Percentiles rank a stretch among this genome's conserved stretches.
Evolutionary conservation across 2,888 invertebrate species (phyloP).

Genomic region (Lasioglossum malachurum): DNA sequence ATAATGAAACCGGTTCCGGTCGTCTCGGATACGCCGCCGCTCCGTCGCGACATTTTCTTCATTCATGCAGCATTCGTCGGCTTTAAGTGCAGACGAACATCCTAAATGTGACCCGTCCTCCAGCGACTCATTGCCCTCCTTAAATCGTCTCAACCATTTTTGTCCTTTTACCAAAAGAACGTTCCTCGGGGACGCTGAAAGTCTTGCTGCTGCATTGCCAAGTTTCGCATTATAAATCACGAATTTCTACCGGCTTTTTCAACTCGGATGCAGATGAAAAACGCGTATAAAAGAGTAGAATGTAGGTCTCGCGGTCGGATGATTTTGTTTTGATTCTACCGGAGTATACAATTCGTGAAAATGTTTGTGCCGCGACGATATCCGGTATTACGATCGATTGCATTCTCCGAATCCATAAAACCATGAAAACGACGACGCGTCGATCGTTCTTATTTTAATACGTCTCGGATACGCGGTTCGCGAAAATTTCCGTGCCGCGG

Average conservation of each 20-base stretch:
- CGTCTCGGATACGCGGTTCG: background rate
- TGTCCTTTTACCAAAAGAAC: background rate
- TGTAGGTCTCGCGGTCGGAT: background rate
- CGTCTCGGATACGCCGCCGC: background rate
- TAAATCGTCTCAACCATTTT: conserved; percentile 3
- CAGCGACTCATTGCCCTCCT: conserved; percentile 7
- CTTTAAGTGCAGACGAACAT: background rate
- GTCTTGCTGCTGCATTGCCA: background rate
- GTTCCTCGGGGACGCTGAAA: background rate
- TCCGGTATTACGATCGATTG: background rate
- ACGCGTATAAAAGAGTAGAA: background rate
- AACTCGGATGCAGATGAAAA: background rate
- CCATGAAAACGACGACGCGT: background rate
- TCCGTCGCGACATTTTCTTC: background rate
- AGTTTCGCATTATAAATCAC: background rate
- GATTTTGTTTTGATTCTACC: background rate
- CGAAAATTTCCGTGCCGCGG: background rate
- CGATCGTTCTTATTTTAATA: background rate
- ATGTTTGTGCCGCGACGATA: background rate
- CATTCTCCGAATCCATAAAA: background rate
- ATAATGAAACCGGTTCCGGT: background rate
- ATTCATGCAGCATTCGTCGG: background rate
- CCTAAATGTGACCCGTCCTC: background rate
- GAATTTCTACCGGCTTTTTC: background rate
- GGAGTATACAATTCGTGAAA: background rate